Evolutionary conservation across 2,797 vertebrate genomes (phyloP), one percentile per base, ranked within the genome.

Genomic region (Taenioides sp.): DNA sequence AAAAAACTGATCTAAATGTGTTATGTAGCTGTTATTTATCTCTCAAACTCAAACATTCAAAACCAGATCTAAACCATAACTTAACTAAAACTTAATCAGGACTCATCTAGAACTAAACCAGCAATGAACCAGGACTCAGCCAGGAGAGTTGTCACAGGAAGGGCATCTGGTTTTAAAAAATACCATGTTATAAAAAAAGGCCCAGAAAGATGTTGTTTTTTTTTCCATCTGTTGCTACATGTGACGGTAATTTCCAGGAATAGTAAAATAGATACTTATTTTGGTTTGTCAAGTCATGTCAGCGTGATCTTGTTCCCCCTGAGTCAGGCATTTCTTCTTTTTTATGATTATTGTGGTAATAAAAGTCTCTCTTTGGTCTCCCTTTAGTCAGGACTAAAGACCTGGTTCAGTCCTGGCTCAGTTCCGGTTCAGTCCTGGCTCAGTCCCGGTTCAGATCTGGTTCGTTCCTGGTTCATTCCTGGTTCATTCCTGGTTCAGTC

Each of bases 181-280:
- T 47, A 16, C 5, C 52, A 20, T 55, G 9, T 20, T 22, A 59
- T 6, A 25, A 27, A 16, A 58, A 58, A 6, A 16, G 16, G 57
- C 57, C 11, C 23, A 58, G 23, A 27, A 27, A 23, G 43, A 23
- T 27, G 27, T 31, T 31, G 28, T 31, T 31, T 31, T 31, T 31
- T 59, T 17, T 60, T 28, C 11, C 17, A 60, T 28, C 27, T 9
- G 27, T 60, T 60, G 16, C 7, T 37, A 37, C 31, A 37, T 37
- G 60, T 62, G 59, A 61, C 59, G 10, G 14, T 18, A 7, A 20
- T 10, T 61, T 61, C 59, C 59, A n/a, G 59, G 59, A 61, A 61
- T 25, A 17, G 25, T 17, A 18, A 16, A 27, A 27, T 17, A 59
- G 4, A n/a, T 34, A n/a, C 37, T 61, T 61, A 37, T 61, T 61